These are phyloP conservation scores for Cottus gobio DNA, from an alignment of 2,113 vertebrate species.

Conservation along the genomic window DNA sequence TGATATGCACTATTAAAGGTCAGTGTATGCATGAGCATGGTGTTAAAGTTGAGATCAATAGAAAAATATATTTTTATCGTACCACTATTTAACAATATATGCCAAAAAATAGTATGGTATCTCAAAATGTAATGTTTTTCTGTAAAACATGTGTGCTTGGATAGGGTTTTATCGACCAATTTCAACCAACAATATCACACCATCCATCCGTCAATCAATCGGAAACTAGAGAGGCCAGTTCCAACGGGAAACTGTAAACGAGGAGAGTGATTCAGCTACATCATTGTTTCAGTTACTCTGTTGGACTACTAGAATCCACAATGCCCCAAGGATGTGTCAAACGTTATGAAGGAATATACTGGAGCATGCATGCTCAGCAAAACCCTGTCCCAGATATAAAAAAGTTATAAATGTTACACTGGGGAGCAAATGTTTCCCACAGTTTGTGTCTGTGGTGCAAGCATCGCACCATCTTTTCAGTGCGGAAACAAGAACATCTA, in stretches of 20 bases:
- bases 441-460: background rate
- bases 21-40: background rate
- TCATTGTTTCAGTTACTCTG: slow-evolving; percentile 1
- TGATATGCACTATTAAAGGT: background rate
- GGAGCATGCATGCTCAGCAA: slow-evolving; percentile 26
- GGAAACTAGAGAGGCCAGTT: background rate
- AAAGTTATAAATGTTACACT: slow-evolving; percentile 17
- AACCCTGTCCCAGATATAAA: slow-evolving; percentile 35
- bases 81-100: background rate
- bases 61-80: background rate
- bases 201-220: background rate
- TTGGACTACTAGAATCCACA: background rate
- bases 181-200: background rate
- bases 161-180: background rate
- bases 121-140: background rate
- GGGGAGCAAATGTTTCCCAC: background rate
- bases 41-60: background rate
- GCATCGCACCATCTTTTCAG: background rate
- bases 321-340: background rate
- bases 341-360: slow-evolving; percentile 5
- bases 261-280: slow-evolving; percentile 1
- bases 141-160: background rate
- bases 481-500: background rate
- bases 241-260: slow-evolving; percentile 3
- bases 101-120: background rate